A percentile compares a stretch with the other conserved stretches of the same genome.
These are phyloP conservation scores for Zaprionus bogoriensis DNA, from an alignment of 2,888 invertebrate species.

Conservation along the genomic window DNA sequence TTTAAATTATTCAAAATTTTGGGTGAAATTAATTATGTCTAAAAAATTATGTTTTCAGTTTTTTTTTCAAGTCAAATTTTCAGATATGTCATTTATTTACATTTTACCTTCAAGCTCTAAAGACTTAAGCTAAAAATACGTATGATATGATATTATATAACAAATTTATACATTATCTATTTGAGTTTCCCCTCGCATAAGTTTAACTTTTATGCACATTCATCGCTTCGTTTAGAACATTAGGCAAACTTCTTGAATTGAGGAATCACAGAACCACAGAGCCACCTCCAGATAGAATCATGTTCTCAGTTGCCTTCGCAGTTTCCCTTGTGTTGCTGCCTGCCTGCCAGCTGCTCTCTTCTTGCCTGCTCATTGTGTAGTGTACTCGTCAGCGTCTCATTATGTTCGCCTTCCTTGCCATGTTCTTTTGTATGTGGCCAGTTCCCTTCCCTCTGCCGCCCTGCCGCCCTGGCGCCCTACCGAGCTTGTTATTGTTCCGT, in stretches of 20 bases:
- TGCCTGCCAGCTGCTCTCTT: background rate
- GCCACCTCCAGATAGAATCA: background rate
- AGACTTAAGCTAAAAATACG: too few species aligned
- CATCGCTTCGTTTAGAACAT: background rate
- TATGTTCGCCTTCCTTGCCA: slow-evolving; percentile 42
- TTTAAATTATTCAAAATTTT: too few species aligned
- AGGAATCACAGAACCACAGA: too few species aligned
- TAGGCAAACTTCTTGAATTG: background rate
- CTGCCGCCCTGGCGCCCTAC: background rate
- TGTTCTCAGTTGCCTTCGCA: background rate
- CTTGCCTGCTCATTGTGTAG: slow-evolving; percentile 7
- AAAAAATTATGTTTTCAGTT: too few species aligned
- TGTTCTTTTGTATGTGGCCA: slow-evolving; percentile 40
- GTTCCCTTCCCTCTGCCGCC: slow-evolving; percentile 1
- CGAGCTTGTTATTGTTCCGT: slow-evolving; percentile 47
- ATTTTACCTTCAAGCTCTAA: too few species aligned
- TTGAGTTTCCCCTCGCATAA: background rate
- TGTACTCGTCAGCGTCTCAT: slow-evolving; percentile 30
- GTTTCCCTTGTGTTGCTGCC: background rate
- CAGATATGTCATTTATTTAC: too few species aligned
- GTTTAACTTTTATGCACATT: background rate
- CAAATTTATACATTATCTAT: too few species aligned
- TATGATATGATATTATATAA: too few species aligned
- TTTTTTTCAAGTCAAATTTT: too few species aligned
- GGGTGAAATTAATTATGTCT: too few species aligned